Evolutionary conservation across 2,113 vertebrate species (phyloP).

Genomic region (Promerops cafer): DNA sequence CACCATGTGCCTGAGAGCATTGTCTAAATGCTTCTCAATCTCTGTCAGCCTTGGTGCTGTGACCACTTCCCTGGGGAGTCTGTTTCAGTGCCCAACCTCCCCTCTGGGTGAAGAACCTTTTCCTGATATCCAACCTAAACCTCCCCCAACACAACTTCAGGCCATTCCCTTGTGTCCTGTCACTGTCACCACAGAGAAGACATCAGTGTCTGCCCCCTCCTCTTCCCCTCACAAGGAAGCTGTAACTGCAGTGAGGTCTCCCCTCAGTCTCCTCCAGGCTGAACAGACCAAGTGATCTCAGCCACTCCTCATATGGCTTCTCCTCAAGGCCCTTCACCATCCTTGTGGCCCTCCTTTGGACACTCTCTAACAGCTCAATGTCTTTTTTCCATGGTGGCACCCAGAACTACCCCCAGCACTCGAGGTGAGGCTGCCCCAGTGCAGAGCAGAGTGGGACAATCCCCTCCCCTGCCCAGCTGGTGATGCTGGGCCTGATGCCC

Average conservation of each 20-base stretch:
- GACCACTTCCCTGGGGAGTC: background rate
- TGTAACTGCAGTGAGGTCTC: background rate
- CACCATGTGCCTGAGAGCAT: background rate
- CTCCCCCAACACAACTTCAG: background rate
- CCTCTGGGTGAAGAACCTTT: background rate
- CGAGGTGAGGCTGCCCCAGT: fast-evolving
- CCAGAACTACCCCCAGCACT: background rate
- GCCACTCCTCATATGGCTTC: background rate
- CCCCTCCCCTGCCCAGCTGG: fast-evolving
- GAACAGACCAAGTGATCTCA: background rate
- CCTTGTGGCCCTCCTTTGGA: fast-evolving
- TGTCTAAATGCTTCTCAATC: background rate
- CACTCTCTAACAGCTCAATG: background rate
- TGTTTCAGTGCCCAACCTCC: background rate
- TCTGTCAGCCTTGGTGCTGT: background rate
- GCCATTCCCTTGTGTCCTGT: fast-evolving
- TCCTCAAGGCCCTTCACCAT: background rate
- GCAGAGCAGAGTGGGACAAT: background rate
- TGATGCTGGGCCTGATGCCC: background rate
- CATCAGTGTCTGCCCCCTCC: background rate
- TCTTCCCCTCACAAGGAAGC: fast-evolving
- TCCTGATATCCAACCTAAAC: background rate
- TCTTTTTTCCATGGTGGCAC: background rate
- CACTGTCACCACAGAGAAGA: background rate
- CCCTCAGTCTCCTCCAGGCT: background rate